Percentiles rank a stretch among this genome's conserved stretches.
Evolutionary conservation across 2,113 vertebrate species (phyloP).

Genomic region (Tautogolabrus adspersus): DNA sequence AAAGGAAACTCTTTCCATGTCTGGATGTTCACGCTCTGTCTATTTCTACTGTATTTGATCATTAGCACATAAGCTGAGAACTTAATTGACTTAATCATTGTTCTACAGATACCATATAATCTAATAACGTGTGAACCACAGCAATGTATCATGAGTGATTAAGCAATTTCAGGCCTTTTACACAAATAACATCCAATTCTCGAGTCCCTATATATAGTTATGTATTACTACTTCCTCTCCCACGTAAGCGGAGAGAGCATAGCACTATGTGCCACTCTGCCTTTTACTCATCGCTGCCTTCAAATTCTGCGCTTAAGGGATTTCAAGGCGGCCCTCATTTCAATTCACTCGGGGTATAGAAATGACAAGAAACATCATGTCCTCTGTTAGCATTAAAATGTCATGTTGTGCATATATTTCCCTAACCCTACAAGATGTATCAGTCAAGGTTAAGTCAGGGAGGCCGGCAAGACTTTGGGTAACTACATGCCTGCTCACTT

Average conservation of each 20-base stretch:
- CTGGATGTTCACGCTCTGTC: slow-evolving; percentile 41
- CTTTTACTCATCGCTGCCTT: slow-evolving; percentile 6
- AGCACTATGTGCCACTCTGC: background rate
- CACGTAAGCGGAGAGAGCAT: slow-evolving; percentile 7
- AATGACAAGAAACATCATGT: background rate
- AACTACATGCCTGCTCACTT: slow-evolving; percentile 1
- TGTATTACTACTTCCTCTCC: background rate
- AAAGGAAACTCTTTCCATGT: slow-evolving; percentile 17
- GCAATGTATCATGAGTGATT: slow-evolving; percentile 42
- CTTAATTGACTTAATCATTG: slow-evolving; percentile 60
- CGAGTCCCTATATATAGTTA: background rate
- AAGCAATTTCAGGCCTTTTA: slow-evolving; percentile 29
- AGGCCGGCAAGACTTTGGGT: background rate
- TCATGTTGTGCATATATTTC: background rate
- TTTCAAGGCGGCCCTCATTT: slow-evolving; percentile 1
- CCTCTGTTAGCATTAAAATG: slow-evolving; percentile 23
- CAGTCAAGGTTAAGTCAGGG: background rate
- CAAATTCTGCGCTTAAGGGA: slow-evolving; percentile 4
- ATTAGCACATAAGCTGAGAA: slow-evolving; percentile 48
- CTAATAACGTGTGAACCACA: slow-evolving; percentile 58
- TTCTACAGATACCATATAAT: slow-evolving; percentile 48
- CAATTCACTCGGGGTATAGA: background rate
- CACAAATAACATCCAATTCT: slow-evolving; percentile 12
- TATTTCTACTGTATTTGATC: slow-evolving; percentile 30
- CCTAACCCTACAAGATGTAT: background rate